phyloP scores from a whole-genome alignment of 2,888 invertebrate species.

The Acleris emargana region DNA sequence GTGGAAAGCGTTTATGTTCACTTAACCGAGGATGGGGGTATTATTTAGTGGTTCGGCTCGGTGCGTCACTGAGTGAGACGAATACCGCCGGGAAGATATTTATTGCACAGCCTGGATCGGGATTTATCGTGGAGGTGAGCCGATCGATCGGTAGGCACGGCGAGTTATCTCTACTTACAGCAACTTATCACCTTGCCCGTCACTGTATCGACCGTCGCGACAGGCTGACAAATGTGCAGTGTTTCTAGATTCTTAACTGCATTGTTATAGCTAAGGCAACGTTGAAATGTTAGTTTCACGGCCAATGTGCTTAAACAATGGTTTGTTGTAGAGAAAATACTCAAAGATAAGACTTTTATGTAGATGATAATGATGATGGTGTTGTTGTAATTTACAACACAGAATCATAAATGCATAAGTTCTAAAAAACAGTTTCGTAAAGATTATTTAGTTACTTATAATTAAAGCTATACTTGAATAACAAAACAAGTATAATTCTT shows the following conservation, averaged over 20 bases:
- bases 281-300: too few relatives aligned
- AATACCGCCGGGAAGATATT: slow-evolving; percentile 79
- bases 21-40: slow-evolving; percentile 84
- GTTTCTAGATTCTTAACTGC: neutral
- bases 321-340: too few relatives aligned
- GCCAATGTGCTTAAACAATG: too few relatives aligned
- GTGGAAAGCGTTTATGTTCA: slow-evolving; percentile 84
- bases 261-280: neutral
- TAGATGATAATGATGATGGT: too few relatives aligned
- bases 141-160: slow-evolving; percentile 77
- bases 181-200: slow-evolving; percentile 70
- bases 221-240: slow-evolving; percentile 37
- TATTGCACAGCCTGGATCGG: slow-evolving; percentile 82
- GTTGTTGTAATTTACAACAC: too few relatives aligned
- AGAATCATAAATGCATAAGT: too few relatives aligned
- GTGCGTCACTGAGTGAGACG: slow-evolving; percentile 82
- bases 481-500: neutral
- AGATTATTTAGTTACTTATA: too few relatives aligned
- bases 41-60: slow-evolving; percentile 83
- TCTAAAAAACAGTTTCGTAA: too few relatives aligned
- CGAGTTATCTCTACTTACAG: slow-evolving; percentile 80
- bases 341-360: too few relatives aligned
- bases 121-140: slow-evolving; percentile 80
- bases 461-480: too few relatives aligned
- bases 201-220: slow-evolving; percentile 39